Base-by-base conservation (phyloP, 2,888 invertebrate species). In the Drosophila suboccidentalis region DNA sequence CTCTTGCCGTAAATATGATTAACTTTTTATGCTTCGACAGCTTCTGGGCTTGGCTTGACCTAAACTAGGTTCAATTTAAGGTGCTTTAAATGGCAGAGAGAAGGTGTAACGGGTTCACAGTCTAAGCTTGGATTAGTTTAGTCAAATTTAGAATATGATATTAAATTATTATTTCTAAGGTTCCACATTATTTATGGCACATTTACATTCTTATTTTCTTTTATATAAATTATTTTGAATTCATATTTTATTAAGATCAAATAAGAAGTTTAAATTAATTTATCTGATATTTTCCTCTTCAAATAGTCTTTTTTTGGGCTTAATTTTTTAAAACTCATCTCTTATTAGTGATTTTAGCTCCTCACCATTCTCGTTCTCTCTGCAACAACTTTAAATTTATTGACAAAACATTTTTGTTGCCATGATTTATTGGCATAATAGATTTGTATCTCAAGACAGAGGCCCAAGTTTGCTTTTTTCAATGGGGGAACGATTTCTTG, bases 21-120 rank as follows among this genome's bases (percentile, higher is more conserved):
- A 86, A 78, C 78, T 71, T 73, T 75, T 80, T 70, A 86, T 82
- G 83, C 89, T 78, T 84, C 87, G 87, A 80, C 87, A 82, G 87
- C 74, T 87, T 74, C 70, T 81, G 79, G 51, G 54, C 61, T 54
- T 51, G 59, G 44, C 49, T 64, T 61, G 46, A 47, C 41, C 38
- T 15, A 38, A 41, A 46, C 29, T 67, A 46, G 51, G 29, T 44
- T 57, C 29, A 50, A 41, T 64, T 59, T 11, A 46, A 44, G 44
- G 34, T 55, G 44, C 5, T 54, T 4, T 13, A 34, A 53, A 39
- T 29, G 29, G 9, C 41, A 32, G 13, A n/a, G 3, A 32, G 1
- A 29, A 54, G 39, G 41, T 41, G 17, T 4, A 41, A 17, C 10
- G 17, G 41, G 3, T 41, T 32, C 9, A 8, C 19, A 29, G 15